Evolutionary conservation across 2,888 invertebrate genomes (phyloP).

Genomic region (Thalpophila matura): DNA sequence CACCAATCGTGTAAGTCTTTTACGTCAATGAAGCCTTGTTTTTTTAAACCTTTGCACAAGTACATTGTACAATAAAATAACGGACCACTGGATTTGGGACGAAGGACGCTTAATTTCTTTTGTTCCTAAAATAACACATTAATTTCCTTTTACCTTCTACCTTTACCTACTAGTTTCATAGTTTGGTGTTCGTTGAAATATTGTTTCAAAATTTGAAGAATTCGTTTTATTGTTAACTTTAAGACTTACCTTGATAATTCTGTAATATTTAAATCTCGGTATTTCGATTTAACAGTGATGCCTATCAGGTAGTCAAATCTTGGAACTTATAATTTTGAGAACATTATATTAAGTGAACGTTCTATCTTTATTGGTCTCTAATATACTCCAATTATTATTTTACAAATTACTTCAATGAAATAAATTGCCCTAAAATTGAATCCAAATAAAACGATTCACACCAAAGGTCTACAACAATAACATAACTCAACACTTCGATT

Average conservation of each 20-base stretch:
- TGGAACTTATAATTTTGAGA: neutral
- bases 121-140: conserved; percentile 42
- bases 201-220: conserved; percentile 2
- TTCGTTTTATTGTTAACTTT: conserved; percentile 9
- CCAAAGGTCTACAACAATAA: conserved; percentile 7
- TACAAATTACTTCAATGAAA: neutral
- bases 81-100: conserved; percentile 2
- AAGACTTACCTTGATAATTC: too few relatives aligned
- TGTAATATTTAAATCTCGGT: too few relatives aligned
- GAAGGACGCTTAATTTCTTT: conserved; percentile 14
- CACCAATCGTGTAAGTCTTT: conserved; percentile 9
- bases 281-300: too few relatives aligned
- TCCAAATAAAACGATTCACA: neutral
- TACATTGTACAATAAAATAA: conserved; percentile 6
- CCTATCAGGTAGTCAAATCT: neutral
- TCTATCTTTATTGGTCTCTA: neutral
- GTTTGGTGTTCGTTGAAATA: conserved; percentile 12
- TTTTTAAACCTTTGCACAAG: conserved; percentile 6
- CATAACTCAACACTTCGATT: conserved; percentile 16
- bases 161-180: conserved; percentile 1
- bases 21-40: neutral
- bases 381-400: neutral
- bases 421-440: neutral
- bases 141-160: conserved; percentile 11
- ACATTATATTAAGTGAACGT: neutral